Evolutionary conservation across 2,113 vertebrate species (phyloP).

Genomic region (Bothrops jararaca): DNA sequence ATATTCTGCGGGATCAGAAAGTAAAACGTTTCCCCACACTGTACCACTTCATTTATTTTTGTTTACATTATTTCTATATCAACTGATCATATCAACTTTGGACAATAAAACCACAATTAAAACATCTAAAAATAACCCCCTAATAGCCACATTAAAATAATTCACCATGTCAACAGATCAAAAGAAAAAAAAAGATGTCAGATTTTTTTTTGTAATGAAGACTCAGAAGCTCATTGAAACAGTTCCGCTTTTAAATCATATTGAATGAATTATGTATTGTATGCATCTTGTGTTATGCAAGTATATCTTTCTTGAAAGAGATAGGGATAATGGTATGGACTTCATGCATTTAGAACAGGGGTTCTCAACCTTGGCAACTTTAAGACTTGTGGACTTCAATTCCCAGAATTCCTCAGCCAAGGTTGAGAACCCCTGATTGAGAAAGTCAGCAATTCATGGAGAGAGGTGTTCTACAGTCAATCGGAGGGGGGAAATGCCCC

Average conservation of each 20-base stretch:
- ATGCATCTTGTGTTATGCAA: background rate
- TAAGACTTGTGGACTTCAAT: too few relatives aligned
- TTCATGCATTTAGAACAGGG: background rate
- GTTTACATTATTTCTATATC: background rate
- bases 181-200: background rate
- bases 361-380: too few relatives aligned
- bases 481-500: background rate
- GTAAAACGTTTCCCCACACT: background rate
- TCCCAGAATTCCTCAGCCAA: too few relatives aligned
- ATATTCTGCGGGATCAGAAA: background rate
- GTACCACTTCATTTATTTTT: background rate
- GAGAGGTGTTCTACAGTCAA: background rate
- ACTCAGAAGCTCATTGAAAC: background rate
- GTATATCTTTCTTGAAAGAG: background rate
- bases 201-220: background rate
- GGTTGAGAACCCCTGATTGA: too few relatives aligned
- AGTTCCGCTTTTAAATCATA: background rate
- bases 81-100: background rate
- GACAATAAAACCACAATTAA: background rate
- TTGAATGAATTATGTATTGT: background rate
- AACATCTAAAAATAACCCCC: background rate
- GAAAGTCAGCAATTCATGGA: background rate
- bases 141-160: background rate
- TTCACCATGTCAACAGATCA: background rate
- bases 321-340: background rate